Base-by-base conservation (phyloP, 2,113 vertebrate genomes). In the Rhinoptilus africanus region DNA sequence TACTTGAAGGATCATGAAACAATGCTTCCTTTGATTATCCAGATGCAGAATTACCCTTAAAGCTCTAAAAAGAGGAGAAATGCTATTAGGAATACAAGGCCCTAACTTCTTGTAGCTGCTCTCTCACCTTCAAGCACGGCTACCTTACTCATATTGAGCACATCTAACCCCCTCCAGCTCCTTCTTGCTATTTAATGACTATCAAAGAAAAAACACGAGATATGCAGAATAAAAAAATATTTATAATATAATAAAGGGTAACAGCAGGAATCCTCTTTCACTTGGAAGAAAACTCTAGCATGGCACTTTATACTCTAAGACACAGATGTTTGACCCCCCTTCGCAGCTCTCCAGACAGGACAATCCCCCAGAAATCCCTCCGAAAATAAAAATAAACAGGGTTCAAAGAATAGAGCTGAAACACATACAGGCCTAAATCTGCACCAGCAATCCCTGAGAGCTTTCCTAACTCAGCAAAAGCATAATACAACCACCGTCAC, bases 401-500 rank as follows among this genome's bases (percentile, higher is more conserved):
- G 11, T 35, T 79, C 50, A 27, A 53, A 81, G 76, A 53, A 16
- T 1, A 66, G 32, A 48, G 24, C 28, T 47, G 23, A 41, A 59
- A n/a, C 2, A 50, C 47, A 3, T 21, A 41, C 0, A 16, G 41
- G 34, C 4, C 50, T 23, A 75, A 85, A 75, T 2, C 43, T 53
- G 71, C 39, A 35, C 18, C 14, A 15, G 37, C 12, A 22, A 17
- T 45, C 53, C 45, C 71, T 1, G 8, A 56, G n/a, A 66, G 45
- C 53, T 48, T 41, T 51, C 39, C 30, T 34, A 76, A 71, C 35
- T 28, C 47, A 24, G 57, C 56, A 43, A 37, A 54, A 84, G 13
- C 10, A 15, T 4, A 11, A 64, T 2, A 35, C 2, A 35, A 22
- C 27, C 63, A 9, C 22, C 21, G 50, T 34, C 32, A 14, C 0